phyloP scores from a whole-genome alignment of 2,797 vertebrate genomes.

The Heterohyrax brucei region DNA sequence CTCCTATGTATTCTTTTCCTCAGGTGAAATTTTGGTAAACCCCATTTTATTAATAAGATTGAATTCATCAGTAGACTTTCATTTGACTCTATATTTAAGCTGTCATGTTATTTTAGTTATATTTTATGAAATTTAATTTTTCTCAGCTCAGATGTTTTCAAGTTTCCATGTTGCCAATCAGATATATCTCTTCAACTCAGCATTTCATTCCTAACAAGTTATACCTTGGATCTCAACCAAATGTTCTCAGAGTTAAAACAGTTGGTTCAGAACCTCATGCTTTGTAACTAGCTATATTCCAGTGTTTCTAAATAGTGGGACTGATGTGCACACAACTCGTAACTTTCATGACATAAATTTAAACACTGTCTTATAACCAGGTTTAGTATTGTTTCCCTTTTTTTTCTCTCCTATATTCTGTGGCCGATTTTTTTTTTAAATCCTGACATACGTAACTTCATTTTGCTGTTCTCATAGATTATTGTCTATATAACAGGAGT shows the following conservation, averaged over 20 bases:
- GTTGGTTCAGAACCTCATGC: background rate
- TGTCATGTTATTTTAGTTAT: background rate
- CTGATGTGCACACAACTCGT: background rate
- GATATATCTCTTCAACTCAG: conserved; percentile 34
- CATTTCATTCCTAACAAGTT: conserved; percentile 12
- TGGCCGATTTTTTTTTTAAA: background rate
- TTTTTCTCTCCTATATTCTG: background rate
- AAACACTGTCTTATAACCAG: background rate
- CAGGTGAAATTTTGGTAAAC: background rate
- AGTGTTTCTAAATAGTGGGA: background rate
- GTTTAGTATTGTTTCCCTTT: background rate
- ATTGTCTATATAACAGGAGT: background rate
- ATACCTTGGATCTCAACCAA: background rate
- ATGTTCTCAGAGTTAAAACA: conserved; percentile 10
- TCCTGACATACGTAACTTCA: conserved; percentile 16
- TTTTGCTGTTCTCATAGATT: background rate
- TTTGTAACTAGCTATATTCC: conserved; percentile 19
- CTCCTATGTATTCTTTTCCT: background rate
- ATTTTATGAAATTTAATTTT: conserved; percentile 45
- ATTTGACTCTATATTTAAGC: conserved; percentile 1
- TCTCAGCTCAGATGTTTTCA: background rate
- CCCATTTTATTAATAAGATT: conserved; percentile 19
- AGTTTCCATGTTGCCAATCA: background rate
- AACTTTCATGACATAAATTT: conserved; percentile 5
- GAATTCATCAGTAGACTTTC: conserved; percentile 15